phyloP scores from a whole-genome alignment of 2,113 vertebrate genomes.

The Hymenochirus boettgeri region DNA sequence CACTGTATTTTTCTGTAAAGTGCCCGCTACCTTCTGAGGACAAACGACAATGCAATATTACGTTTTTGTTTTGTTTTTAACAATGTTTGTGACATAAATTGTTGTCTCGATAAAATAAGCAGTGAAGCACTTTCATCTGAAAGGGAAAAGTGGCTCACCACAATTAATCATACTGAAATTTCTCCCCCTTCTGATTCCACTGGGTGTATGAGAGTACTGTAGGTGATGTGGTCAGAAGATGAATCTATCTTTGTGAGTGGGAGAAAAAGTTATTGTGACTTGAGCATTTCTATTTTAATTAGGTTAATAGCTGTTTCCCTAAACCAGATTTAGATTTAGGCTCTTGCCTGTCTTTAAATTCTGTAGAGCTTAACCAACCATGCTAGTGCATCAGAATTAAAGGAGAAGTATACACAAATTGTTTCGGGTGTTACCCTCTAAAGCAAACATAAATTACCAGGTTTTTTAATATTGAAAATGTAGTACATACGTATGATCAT shows the following conservation, averaged over 20 bases:
- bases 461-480: too few species aligned
- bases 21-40: background rate
- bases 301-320: too few species aligned
- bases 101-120: background rate
- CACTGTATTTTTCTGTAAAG: background rate
- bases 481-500: too few species aligned
- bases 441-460: too few species aligned
- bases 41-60: background rate
- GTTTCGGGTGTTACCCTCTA: too few species aligned
- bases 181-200: constrained; percentile 43
- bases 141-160: constrained; percentile 38
- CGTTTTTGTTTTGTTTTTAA: too few species aligned
- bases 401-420: too few species aligned
- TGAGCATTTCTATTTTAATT: constrained; percentile 30
- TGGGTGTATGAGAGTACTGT: constrained; percentile 5
- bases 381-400: too few species aligned
- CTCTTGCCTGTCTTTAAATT: too few species aligned
- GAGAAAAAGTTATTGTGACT: constrained; percentile 35
- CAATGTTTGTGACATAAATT: background rate
- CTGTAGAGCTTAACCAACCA: too few species aligned
- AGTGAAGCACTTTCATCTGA: constrained; percentile 8
- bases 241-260: constrained; percentile 43
- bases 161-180: background rate
- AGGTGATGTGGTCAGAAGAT: constrained; percentile 33
- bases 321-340: too few species aligned